Evolutionary conservation across 1,140 invertebrate species (phyloP).

Genomic region (Papilio machaon): DNA sequence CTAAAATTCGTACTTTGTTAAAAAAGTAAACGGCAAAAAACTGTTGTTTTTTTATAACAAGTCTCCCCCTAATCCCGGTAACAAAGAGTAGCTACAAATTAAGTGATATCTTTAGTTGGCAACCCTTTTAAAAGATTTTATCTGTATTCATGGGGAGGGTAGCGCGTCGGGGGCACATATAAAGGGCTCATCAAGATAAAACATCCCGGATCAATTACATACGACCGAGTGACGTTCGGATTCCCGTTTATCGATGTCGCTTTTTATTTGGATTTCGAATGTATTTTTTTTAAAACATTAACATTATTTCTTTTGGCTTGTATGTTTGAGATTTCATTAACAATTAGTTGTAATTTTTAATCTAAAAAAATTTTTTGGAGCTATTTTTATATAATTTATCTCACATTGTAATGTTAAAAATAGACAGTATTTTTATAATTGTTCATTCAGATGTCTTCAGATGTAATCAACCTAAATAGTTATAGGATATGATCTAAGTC

Average conservation of each 20-base stretch:
- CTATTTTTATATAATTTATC: constrained; percentile 9
- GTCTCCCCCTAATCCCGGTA: constrained; percentile 68
- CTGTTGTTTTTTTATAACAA: constrained; percentile 61
- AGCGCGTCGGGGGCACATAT: constrained; percentile 76
- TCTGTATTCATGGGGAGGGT: constrained; percentile 75
- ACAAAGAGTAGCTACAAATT: constrained; percentile 81
- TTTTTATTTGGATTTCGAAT: constrained; percentile 56
- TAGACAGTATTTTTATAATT: background rate
- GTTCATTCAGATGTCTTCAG: constrained; percentile 5
- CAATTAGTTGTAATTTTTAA: constrained; percentile 9
- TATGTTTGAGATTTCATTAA: constrained; percentile 12
- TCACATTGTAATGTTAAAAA: background rate
- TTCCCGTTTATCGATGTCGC: constrained; percentile 70
- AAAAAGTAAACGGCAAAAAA: constrained; percentile 63
- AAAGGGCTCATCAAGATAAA: constrained; percentile 81
- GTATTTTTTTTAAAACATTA: constrained; percentile 51
- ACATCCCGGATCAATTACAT: constrained; percentile 80
- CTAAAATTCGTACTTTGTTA: constrained; percentile 58
- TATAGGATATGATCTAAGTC: background rate
- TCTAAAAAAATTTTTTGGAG: constrained; percentile 18
- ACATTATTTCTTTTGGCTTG: constrained; percentile 43
- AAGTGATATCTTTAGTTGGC: constrained; percentile 80
- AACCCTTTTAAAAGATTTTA: constrained; percentile 80
- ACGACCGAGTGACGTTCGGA: constrained; percentile 73
- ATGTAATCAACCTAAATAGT: constrained; percentile 28